phyloP scores from a whole-genome alignment of 2,888 invertebrate genomes.

The Priocnemis perturbator region DNA sequence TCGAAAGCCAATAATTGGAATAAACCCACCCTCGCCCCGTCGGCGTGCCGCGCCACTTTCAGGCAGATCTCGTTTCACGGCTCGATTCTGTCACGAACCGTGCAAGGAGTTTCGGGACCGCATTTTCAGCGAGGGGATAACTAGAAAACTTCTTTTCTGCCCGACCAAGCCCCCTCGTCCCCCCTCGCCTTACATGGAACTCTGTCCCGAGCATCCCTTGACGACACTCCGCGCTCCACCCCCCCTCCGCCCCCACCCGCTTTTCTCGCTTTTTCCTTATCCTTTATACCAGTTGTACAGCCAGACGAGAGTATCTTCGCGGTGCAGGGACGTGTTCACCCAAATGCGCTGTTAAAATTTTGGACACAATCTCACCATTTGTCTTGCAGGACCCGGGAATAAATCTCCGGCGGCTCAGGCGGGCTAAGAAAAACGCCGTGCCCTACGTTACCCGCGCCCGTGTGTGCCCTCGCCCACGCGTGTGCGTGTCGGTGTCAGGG shows the following conservation, averaged over 20 bases:
- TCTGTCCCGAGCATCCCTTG: slow-evolving; percentile 26
- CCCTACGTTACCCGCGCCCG: slow-evolving; percentile 72
- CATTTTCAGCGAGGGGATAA: slow-evolving; percentile 66
- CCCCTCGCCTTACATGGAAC: slow-evolving; percentile 35
- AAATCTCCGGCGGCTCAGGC: slow-evolving; percentile 78
- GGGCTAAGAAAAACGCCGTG: slow-evolving; percentile 78
- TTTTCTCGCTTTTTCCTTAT: slow-evolving; percentile 36
- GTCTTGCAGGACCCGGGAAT: slow-evolving; percentile 85
- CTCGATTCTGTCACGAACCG: slow-evolving; percentile 73
- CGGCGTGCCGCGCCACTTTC: slow-evolving; percentile 47
- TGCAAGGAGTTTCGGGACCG: slow-evolving; percentile 62
- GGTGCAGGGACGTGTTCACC: slow-evolving; percentile 74
- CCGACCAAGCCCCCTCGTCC: slow-evolving; percentile 33
- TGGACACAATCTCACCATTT: slow-evolving; percentile 88
- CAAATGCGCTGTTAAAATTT: slow-evolving; percentile 88
- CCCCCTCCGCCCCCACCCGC: slow-evolving; percentile 17
- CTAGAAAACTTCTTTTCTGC: slow-evolving; percentile 73
- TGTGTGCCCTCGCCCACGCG: slow-evolving; percentile 23
- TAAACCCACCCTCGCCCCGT: slow-evolving; percentile 57
- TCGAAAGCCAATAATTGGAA: slow-evolving; percentile 72
- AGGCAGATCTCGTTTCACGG: slow-evolving; percentile 74
- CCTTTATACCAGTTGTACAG: slow-evolving; percentile 47
- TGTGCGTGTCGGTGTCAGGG: slow-evolving; percentile 15
- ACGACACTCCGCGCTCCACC: slow-evolving; percentile 30
- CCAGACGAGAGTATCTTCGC: slow-evolving; percentile 74